phyloP scores from a whole-genome alignment of 2,888 invertebrate species.

The Morpho achilles region DNA sequence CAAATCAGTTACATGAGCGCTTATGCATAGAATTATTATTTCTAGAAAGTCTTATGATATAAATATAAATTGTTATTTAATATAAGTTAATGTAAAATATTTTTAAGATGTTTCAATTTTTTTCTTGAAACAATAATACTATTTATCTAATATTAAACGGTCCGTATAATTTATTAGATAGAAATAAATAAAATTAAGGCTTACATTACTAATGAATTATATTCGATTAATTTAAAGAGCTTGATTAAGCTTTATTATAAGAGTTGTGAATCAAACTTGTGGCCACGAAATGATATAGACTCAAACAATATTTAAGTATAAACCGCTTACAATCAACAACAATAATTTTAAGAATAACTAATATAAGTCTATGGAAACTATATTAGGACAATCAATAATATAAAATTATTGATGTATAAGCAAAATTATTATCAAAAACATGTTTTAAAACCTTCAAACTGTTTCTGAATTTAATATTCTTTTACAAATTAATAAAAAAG shows the following conservation, averaged over 20 bases:
- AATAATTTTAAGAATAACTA: background rate
- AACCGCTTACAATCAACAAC: conserved; percentile 45
- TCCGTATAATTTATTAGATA: conserved; percentile 39
- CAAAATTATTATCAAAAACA: no score
- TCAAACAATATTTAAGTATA: conserved; percentile 51
- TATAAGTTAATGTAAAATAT: conserved; percentile 1
- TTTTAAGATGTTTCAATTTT: conserved; percentile 3
- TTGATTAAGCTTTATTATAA: conserved; percentile 76
- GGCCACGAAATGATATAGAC: conserved; percentile 68
- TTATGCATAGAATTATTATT: conserved; percentile 2
- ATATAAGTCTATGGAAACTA: background rate
- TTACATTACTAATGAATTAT: conserved; percentile 36
- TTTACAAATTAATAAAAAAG: no score
- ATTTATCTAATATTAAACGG: conserved; percentile 19
- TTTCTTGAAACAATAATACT: conserved; percentile 7
- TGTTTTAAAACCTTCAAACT: no score
- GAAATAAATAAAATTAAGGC: conserved; percentile 24
- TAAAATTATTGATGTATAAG: no score
- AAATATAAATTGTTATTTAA: conserved; percentile 34
- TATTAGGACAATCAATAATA: no score
- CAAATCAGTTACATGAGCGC: background rate
- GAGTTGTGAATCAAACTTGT: conserved; percentile 78
- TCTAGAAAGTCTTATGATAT: conserved; percentile 16
- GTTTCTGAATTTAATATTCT: no score
- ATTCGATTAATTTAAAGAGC: conserved; percentile 71